Conservation (phyloP, 2,888 invertebrate genomes). For the Ormyrus rosae region DNA sequence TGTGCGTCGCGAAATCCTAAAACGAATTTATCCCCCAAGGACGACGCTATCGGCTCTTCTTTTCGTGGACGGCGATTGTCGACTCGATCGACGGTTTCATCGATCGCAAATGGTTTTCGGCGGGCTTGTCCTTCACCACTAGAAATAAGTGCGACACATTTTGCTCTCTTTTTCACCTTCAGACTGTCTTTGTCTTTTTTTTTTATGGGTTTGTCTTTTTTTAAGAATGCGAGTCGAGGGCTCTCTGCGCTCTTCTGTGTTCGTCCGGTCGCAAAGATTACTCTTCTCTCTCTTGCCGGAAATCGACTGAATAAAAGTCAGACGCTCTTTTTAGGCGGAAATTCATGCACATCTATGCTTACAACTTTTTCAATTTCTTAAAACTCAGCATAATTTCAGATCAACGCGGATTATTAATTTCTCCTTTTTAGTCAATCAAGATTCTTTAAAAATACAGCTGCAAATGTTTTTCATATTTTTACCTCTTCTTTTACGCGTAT, state of each 20-base stretch:
- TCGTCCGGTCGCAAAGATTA: constrained; percentile 10
- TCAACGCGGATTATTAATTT: too few species aligned
- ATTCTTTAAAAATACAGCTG: too few species aligned
- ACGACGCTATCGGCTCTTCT: constrained; percentile 52
- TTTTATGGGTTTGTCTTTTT: constrained; percentile 8
- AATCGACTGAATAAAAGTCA: constrained; percentile 57
- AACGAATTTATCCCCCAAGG: constrained; percentile 42
- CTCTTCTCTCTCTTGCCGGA: constrained; percentile 55
- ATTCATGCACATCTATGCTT: too few species aligned
- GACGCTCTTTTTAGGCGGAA: not conserved
- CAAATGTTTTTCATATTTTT: too few species aligned
- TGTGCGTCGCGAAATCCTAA: constrained; percentile 49
- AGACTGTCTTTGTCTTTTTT: constrained; percentile 14
- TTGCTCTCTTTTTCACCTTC: constrained; percentile 1
- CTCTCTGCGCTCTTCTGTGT: constrained; percentile 13
- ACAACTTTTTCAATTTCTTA: constrained; percentile 21
- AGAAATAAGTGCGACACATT: constrained; percentile 47
- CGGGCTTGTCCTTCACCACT: constrained; percentile 56
- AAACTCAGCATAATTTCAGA: not conserved
- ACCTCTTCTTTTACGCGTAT: too few species aligned
- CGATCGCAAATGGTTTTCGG: constrained; percentile 56
- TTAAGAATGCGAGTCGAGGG: not conserved
- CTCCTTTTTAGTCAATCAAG: too few species aligned
- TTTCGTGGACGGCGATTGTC: constrained; percentile 41
- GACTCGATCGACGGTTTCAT: constrained; percentile 57